Percentiles rank a stretch among this genome's conserved stretches.
These are phyloP conservation scores for Megaustenia siamemsis DNA, from an alignment of 2,888 invertebrate genomes.

Conservation along the genomic window DNA sequence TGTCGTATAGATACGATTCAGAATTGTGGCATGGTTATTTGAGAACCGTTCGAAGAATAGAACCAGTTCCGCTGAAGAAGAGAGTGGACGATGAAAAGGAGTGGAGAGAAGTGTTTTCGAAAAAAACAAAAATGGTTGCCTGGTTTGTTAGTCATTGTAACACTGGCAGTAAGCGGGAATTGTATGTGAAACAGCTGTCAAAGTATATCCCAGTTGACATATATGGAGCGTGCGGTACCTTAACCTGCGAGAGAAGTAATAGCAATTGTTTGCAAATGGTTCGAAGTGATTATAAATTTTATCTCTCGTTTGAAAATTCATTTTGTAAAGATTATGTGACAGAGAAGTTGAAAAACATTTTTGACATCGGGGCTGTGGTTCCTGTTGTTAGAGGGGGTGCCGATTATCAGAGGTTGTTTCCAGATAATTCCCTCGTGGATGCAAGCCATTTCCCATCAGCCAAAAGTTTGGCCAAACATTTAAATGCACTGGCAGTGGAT, in stretches of 20 bases:
- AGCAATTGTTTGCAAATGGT: constrained; percentile 16
- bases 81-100: background rate
- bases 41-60: background rate
- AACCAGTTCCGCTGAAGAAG: background rate
- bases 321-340: constrained; percentile 59
- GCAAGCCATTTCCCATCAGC: constrained; percentile 46
- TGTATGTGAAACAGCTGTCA: constrained; percentile 59
- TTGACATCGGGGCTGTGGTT: constrained; percentile 37
- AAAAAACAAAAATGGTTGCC: constrained; percentile 58
- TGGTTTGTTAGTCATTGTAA: constrained; percentile 67
- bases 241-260: constrained; percentile 17
- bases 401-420: constrained; percentile 40
- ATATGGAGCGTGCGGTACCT: constrained; percentile 62
- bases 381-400: constrained; percentile 56
- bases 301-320: constrained; percentile 60
- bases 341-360: constrained; percentile 56
- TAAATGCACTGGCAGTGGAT: constrained; percentile 33
- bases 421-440: constrained; percentile 46
- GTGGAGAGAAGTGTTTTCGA: constrained; percentile 33
- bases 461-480: constrained; percentile 26
- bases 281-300: constrained; percentile 55
- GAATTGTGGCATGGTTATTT: constrained; percentile 55
- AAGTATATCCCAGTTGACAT: constrained; percentile 61
- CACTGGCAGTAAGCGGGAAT: constrained; percentile 58
- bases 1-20: constrained; percentile 56